Percentiles rank a stretch among this genome's conserved stretches.
Conservation (phyloP, 2,797 vertebrate species). For the Acanthurus leucopareius region DNA sequence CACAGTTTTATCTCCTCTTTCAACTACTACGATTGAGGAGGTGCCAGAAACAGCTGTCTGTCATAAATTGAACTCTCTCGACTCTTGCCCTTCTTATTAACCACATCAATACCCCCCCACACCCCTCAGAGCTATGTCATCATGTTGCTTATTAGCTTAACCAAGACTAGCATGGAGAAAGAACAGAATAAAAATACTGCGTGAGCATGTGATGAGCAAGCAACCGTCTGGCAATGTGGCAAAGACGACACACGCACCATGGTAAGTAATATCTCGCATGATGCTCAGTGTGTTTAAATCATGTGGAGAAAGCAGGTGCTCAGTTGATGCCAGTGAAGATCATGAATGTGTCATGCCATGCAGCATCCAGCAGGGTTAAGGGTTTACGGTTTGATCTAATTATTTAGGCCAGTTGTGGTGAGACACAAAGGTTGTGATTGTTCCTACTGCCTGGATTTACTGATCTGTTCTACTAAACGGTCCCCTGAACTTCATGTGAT, state of each 20-base stretch:
- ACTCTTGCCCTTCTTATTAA: background rate
- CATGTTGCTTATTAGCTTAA: conserved; percentile 2
- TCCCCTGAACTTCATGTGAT: background rate
- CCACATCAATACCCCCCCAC: background rate
- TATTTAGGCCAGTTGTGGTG: background rate
- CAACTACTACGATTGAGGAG: conserved; percentile 38
- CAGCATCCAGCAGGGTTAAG: background rate
- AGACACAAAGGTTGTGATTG: background rate
- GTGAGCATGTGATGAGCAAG: conserved; percentile 11
- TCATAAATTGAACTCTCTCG: conserved; percentile 22
- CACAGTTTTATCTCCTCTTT: conserved; percentile 31
- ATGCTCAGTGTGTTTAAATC: background rate
- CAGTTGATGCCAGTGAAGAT: background rate
- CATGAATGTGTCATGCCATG: background rate
- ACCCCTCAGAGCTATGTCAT: background rate
- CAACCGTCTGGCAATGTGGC: conserved; percentile 6
- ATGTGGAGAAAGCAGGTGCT: conserved; percentile 6
- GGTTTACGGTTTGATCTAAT: background rate
- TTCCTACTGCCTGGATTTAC: conserved; percentile 3
- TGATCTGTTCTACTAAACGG: background rate
- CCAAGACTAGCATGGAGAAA: conserved; percentile 10
- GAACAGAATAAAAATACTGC: background rate
- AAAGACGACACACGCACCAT: background rate
- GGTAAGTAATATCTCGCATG: background rate
- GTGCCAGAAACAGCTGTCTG: conserved; percentile 42